Base-by-base conservation (phyloP, 2,113 vertebrate species). In the Ceratotherium simum region DNA sequence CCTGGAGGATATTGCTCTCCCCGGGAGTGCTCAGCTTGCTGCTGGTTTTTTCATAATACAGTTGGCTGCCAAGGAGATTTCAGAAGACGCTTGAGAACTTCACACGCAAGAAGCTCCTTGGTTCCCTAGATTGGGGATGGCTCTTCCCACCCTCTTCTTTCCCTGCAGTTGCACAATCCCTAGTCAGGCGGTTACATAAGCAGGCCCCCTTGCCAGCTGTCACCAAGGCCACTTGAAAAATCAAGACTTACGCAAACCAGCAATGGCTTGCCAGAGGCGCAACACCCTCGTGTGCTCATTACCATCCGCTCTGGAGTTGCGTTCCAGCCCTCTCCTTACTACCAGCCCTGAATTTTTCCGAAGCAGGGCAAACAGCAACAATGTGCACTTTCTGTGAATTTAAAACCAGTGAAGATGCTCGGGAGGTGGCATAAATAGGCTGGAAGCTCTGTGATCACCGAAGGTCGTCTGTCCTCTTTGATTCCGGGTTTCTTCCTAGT, bases 201-300 rank as follows among this genome's bases (percentile, higher is more conserved):
- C 31, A 27, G 21, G 8, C 13, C 82, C 51, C 65, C 81, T 85
- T 85, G 90, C 79, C 90, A 89, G 81, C 73, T 81, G 65, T 96
- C 90, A 67, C 95, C 79, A 73, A 96, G 62, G 95, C 90, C 90
- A 97, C 93, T 51, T 62, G 67, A 46, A 95, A 97, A 91, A 60
- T 72, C 25, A 76, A 36, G 82, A 33, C 31, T 39, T 25, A 33
- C 0, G 2, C 31, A 56, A 62, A 23, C 69, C 69, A 79, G 84
- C 36, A 48, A 48, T 7, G 65, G 60, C 60, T 54, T 42, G 58
- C 51, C 85, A 27, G 83, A 58, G 14, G 33, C 13, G 0, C 2
- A 2, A 23, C 16, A 9, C 29, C 18, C 79, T 33, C 0, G 1
- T 9, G 6, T 1, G 3, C 80, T 46, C 65, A 5, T 23, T 56